Evolutionary conservation across 2,797 vertebrate genomes (phyloP).

Genomic region (Hipposideros larvatus): DNA sequence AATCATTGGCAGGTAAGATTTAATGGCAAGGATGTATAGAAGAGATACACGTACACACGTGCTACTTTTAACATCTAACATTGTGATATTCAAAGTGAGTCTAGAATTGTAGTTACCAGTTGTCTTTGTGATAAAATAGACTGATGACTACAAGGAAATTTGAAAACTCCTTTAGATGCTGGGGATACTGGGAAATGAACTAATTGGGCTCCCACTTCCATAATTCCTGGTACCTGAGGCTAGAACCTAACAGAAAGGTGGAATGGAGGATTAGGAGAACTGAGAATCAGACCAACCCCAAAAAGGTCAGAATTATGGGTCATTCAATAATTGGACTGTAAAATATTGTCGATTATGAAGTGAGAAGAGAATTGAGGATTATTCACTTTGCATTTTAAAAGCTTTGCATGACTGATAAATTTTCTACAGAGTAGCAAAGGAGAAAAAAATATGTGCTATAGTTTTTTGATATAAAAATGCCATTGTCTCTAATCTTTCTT

Average conservation of each 20-base stretch:
- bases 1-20: neutral
- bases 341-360: neutral
- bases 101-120: neutral
- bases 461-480: slow-evolving; percentile 46
- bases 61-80: neutral
- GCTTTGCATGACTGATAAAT: neutral
- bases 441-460: neutral
- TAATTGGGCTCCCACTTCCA: neutral
- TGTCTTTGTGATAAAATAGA: slow-evolving; percentile 14
- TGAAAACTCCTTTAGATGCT: neutral
- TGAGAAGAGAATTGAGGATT: neutral
- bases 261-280: neutral
- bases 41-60: neutral
- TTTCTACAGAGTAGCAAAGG: neutral
- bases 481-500: neutral
- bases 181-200: neutral
- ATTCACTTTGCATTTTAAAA: slow-evolving; percentile 35
- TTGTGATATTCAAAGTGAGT: neutral
- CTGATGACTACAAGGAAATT: neutral
- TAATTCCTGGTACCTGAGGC: neutral
- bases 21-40: neutral
- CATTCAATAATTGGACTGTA: neutral
- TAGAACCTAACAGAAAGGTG: neutral
- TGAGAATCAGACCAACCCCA: neutral
- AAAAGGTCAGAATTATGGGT: neutral